Base-by-base conservation (phyloP, 2,797 vertebrate species). In the Eulemur coronatus region DNA sequence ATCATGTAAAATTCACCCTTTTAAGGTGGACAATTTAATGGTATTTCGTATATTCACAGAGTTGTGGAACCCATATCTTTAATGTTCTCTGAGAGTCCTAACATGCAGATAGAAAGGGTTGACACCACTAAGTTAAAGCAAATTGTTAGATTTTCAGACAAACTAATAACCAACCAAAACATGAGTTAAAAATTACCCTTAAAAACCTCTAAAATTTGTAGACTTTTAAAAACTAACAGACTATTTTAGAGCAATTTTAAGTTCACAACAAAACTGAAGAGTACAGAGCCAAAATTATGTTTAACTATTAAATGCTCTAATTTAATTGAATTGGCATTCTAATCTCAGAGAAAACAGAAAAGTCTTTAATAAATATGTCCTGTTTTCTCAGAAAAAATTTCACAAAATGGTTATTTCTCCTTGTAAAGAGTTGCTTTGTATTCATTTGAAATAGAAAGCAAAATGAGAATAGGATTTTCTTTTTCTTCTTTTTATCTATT, bases 361-460 rank as follows among this genome's bases (percentile, higher is more conserved):
- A 72, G 10, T 59, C 30, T 73, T 89, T 69, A 94, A 48, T 63
- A 94, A 33, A 28, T 35, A 73, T 86, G 14, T 24, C 22, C n/a
- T 28, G 0, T 84, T 81, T 89, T 95, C 72, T 85, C 20, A 87
- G 30, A 41, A 61, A 93, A 57, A 52, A 61, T 48, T 48, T 46
- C 55, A 67, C 24, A 59, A 85, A 92, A 80, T 79, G 33, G 13
- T 59, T 81, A 52, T 43, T 57, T 82, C 65, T 92, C 9, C 13
- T 73, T n/a, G 2, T 75, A 79, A 96, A 87, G 43, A 95, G 26
- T 76, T n/a, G 76, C 26, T 92, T 67, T 93, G 22, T 72, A 81
- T 81, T 89, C 33, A 81, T 70, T 76, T 96, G 55, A 95, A 94
- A 89, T 55, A 63, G 11, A 93, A 91, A 65, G 55, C 41, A 73